phyloP scores from a whole-genome alignment of 2,888 invertebrate species.

The Anthrax anthrax region DNA sequence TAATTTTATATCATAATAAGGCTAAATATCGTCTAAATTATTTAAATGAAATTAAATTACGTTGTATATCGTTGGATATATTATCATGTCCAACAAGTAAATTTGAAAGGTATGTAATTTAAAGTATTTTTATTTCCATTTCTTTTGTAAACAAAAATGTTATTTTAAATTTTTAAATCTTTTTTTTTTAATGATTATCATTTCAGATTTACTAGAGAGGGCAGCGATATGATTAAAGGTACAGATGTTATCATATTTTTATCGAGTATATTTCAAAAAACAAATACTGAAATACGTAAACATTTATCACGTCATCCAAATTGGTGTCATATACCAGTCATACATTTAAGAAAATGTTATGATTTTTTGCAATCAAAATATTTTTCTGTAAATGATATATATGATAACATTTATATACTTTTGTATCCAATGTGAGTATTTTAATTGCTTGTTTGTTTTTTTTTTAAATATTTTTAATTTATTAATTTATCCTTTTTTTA shows the following conservation, averaged over 20 bases:
- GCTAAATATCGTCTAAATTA: constrained; percentile 38
- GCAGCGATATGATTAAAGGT: constrained; percentile 39
- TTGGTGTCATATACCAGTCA: constrained; percentile 46
- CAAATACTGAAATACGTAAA: constrained; percentile 23
- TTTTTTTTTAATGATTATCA: not conserved
- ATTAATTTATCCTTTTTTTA: not conserved
- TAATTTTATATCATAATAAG: constrained; percentile 38
- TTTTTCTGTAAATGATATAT: constrained; percentile 42
- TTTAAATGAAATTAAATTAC: constrained; percentile 36
- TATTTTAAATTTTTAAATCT: not conserved
- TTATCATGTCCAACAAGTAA: constrained; percentile 29
- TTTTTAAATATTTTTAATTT: not conserved
- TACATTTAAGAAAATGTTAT: constrained; percentile 44
- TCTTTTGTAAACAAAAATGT: not conserved
- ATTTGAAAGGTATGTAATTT: constrained; percentile 32
- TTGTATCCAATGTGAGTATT: constrained; percentile 50
- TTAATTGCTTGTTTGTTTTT: too few species aligned
- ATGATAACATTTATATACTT: constrained; percentile 45
- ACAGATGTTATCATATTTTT: constrained; percentile 35
- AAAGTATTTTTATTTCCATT: not conserved
- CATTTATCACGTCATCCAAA: constrained; percentile 44
- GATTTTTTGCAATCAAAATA: constrained; percentile 37
- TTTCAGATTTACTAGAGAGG: constrained; percentile 39
- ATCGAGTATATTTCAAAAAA: constrained; percentile 25
- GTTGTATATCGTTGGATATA: constrained; percentile 36